Base-by-base conservation (phyloP, 2,888 invertebrate species). In the Plebejus argus region DNA sequence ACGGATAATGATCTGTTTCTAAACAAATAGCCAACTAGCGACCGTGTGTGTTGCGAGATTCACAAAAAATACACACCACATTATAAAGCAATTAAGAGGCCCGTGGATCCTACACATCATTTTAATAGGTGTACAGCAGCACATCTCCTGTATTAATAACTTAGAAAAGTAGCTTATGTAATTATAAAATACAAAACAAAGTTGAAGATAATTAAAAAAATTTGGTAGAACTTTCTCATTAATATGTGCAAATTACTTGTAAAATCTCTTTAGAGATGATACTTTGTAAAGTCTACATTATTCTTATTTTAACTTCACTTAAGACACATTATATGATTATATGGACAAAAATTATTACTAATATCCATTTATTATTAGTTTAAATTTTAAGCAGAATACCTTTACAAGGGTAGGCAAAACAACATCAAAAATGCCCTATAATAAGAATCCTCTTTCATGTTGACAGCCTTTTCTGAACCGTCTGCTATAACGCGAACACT, bases 1-100 rank as follows among this genome's bases (percentile, higher is more conserved):
- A 86, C 83, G 88, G 92, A 91, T 93, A 92, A 91, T 91, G 89
- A 92, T 92, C 92, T 91, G 85, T 84, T 87, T 92, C 86, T 91
- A 91, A 92, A 91, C 92, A 93, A 93, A 92, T 89, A 92, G 71
- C 56, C 20, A 56, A 86, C 86, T 82, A 85, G 87, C 87, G 82
- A 84, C 84, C 84, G 80, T 83, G 82, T 80, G 81, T 83, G 86
- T 71, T 53, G 53, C 71, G 56, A 18, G 23, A 23, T 35, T 66
- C 61, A 66, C n/a, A 58, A 76, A 39, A 61, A 72, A 74, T 72
- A 49, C 15, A 74, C 28, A 15, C 23, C 12, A 18, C 49, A 74
- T 74, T 74, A 74, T 53, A 74, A 74, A 74, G 49, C 53, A 53
- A 28, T 53, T 74, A 74, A 18, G 74, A 39, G 20, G 20, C 33